phyloP scores from a whole-genome alignment of 2,797 vertebrate genomes.

The Bryconaethiops microstoma region DNA sequence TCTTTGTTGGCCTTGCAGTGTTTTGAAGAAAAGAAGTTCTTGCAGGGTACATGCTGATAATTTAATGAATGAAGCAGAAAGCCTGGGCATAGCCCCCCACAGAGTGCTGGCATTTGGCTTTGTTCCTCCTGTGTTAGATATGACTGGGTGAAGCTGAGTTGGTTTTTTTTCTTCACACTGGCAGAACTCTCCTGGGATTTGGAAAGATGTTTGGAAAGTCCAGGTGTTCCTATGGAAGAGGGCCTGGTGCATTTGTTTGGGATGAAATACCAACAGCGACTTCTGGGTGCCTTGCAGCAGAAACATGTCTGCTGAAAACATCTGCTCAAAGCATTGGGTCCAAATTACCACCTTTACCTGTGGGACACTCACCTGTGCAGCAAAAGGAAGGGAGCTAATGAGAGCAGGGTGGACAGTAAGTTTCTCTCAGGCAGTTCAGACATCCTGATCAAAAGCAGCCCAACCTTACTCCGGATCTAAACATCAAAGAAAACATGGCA shows the following conservation, averaged over 20 bases:
- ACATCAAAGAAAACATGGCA: not conserved
- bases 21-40: constrained; percentile 15
- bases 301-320: constrained; percentile 43
- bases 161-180: constrained; percentile 21
- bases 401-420: not conserved
- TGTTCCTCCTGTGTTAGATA: constrained; percentile 7
- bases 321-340: constrained; percentile 8
- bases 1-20: constrained; percentile 7
- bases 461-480: not conserved
- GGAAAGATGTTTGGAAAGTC: constrained; percentile 39
- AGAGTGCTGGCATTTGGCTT: constrained; percentile 15
- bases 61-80: constrained; percentile 31
- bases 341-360: constrained; percentile 14
- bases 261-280: constrained; percentile 41
- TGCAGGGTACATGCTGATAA: not conserved
- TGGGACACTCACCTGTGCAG: not conserved
- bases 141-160: constrained; percentile 20
- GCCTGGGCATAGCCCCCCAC: not conserved
- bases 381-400: not conserved
- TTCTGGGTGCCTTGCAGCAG: constrained; percentile 29
- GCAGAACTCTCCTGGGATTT: constrained; percentile 27
- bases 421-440: not conserved
- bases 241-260: constrained; percentile 33
- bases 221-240: constrained; percentile 36
- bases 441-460: not conserved